phyloP scores from a whole-genome alignment of 2,113 vertebrate genomes.

The Rhinolophus sinicus region DNA sequence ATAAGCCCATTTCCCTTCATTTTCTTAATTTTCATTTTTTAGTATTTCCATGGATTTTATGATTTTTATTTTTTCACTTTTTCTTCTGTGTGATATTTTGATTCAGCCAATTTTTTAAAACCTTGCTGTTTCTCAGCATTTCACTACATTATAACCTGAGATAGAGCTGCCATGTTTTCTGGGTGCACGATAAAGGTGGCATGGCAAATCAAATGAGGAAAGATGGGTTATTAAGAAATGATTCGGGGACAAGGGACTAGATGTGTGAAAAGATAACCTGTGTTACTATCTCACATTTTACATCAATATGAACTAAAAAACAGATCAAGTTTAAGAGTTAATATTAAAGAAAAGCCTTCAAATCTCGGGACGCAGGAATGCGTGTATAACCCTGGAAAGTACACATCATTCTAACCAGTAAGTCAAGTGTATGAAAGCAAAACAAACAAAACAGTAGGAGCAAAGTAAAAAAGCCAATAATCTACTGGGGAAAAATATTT shows the following conservation, averaged over 20 bases:
- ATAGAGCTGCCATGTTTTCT: background rate
- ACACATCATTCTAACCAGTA: background rate
- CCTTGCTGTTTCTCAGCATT: background rate
- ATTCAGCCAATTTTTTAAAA: background rate
- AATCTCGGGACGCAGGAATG: background rate
- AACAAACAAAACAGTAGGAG: background rate
- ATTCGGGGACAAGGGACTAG: background rate
- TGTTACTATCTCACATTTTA: background rate
- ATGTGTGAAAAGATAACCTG: background rate
- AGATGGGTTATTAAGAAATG: background rate
- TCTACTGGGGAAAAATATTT: background rate
- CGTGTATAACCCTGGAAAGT: background rate
- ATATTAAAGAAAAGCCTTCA: background rate
- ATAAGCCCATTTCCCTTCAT: background rate
- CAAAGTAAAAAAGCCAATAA: background rate
- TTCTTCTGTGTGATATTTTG: background rate
- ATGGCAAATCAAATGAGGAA: background rate
- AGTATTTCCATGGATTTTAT: background rate
- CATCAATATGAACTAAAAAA: background rate
- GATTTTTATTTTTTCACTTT: background rate
- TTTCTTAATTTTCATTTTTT: background rate
- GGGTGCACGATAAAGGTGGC: background rate
- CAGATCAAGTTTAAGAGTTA: background rate
- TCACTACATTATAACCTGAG: background rate
- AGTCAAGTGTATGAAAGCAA: background rate